Evolutionary conservation across 2,797 vertebrate genomes (phyloP).

Genomic region (Moxostoma hubbsi): DNA sequence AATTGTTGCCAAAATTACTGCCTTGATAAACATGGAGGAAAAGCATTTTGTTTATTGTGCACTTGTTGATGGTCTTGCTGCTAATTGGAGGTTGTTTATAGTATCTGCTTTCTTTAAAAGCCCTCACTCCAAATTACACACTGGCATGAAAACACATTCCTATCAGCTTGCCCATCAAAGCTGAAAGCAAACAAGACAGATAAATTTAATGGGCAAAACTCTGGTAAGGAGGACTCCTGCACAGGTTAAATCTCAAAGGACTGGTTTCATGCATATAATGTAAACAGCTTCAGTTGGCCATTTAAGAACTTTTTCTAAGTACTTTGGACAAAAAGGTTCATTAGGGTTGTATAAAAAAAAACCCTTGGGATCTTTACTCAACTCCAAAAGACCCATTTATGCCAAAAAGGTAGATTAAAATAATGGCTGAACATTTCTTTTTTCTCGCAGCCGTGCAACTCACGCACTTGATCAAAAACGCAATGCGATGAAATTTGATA

Average conservation of each 20-base stretch:
- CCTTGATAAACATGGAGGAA: slow-evolving; percentile 6
- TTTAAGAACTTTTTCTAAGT: no score
- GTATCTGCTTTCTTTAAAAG: slow-evolving; percentile 36
- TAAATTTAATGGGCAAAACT: background rate
- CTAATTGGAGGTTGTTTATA: slow-evolving; percentile 47
- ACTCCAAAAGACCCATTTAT: no score
- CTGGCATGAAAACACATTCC: slow-evolving; percentile 46
- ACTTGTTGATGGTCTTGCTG: slow-evolving; percentile 19
- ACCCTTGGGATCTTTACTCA: no score
- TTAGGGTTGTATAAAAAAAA: no score
- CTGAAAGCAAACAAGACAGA: slow-evolving; percentile 25
- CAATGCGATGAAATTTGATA: no score
- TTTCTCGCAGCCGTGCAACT: no score
- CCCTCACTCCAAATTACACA: slow-evolving; percentile 44
- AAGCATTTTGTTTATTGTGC: slow-evolving; percentile 27
- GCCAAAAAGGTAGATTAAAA: no score
- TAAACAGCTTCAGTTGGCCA: no score
- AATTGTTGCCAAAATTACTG: background rate
- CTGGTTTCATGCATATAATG: background rate
- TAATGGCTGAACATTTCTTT: no score
- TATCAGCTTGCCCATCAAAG: slow-evolving; percentile 31
- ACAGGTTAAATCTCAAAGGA: slow-evolving; percentile 9
- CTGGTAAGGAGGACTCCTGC: background rate
- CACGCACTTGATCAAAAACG: no score
- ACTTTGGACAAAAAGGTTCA: no score